A percentile compares a stretch with the other conserved stretches of the same genome.
phyloP scores from a whole-genome alignment of 2,797 vertebrate species.

The Microctenopoma steveboyesi region DNA sequence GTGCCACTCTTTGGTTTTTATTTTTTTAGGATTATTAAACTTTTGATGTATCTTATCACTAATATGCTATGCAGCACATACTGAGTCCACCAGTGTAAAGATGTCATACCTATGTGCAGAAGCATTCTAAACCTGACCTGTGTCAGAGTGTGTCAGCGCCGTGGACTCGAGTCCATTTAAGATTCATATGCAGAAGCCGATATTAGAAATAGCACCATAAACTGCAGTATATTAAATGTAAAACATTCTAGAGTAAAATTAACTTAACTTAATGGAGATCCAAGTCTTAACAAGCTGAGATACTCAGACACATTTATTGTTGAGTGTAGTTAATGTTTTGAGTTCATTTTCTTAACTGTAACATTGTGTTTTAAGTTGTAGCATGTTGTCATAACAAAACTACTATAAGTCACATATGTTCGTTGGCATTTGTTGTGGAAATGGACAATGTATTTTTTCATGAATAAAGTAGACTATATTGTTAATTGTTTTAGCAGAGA shows the following conservation, averaged over 20 bases:
- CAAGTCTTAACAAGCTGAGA: background rate
- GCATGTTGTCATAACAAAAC: conserved; percentile 40
- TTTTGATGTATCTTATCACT: conserved; percentile 1
- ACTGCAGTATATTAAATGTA: background rate
- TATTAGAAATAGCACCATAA: background rate
- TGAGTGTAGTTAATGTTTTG: conserved; percentile 9
- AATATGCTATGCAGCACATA: background rate
- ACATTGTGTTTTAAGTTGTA: conserved; percentile 30
- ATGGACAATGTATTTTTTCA: conserved; percentile 74
- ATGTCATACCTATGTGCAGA: background rate
- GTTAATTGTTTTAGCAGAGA: conserved; percentile 54
- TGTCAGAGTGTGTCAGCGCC: background rate
- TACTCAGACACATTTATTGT: conserved; percentile 3
- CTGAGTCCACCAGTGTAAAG: background rate
- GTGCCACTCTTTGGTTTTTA: background rate
- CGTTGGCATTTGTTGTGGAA: conserved; percentile 57
- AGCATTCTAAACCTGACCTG: background rate
- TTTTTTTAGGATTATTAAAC: background rate
- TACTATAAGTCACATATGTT: conserved; percentile 41
- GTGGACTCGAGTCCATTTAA: background rate
- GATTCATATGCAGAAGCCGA: background rate
- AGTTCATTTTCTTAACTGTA: background rate
- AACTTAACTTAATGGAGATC: background rate
- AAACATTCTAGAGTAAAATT: background rate
- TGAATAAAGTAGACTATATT: conserved; percentile 66